A percentile compares a stretch with the other conserved stretches of the same genome.
Conservation (phyloP, 2,113 vertebrate species). For the Hippocampus abdominalis region DNA sequence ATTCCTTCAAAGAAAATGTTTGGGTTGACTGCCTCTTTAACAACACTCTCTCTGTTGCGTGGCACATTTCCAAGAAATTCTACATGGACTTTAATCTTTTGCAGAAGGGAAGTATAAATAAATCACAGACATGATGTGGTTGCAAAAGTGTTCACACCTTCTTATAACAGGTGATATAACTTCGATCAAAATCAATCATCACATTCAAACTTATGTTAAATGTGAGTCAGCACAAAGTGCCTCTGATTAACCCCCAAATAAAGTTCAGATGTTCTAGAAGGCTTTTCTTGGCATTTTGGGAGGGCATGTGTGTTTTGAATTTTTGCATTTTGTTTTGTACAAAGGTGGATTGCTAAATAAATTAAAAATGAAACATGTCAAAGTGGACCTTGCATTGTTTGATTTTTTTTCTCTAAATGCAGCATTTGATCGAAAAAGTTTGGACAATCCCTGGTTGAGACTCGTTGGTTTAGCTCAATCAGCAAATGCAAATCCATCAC, state of each 20-base stretch:
- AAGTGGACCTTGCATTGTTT: neutral
- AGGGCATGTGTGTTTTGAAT: neutral
- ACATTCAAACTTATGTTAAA: neutral
- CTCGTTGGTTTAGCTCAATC: slow-evolving; percentile 10
- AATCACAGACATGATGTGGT: neutral
- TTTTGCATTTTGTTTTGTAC: neutral
- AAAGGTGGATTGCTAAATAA: neutral
- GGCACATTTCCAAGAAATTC: neutral
- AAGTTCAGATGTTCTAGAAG: neutral
- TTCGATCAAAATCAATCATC: neutral
- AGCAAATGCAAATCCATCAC: slow-evolving; percentile 3
- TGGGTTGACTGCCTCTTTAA: too few relatives aligned
- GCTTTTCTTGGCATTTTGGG: neutral
- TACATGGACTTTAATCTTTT: too few relatives aligned
- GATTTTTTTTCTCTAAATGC: neutral
- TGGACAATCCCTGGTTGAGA: neutral
- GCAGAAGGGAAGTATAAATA: neutral
- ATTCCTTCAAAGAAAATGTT: too few relatives aligned
- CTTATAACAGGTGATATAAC: neutral
- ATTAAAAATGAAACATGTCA: neutral
- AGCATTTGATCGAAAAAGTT: neutral
- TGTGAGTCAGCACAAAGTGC: neutral
- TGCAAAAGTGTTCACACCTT: neutral
- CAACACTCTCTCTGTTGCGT: neutral
- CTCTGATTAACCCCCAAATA: neutral